Percentiles rank a stretch among this genome's conserved stretches.
Conservation (phyloP, 1,140 invertebrate species). For the Euborellia annulipes region DNA sequence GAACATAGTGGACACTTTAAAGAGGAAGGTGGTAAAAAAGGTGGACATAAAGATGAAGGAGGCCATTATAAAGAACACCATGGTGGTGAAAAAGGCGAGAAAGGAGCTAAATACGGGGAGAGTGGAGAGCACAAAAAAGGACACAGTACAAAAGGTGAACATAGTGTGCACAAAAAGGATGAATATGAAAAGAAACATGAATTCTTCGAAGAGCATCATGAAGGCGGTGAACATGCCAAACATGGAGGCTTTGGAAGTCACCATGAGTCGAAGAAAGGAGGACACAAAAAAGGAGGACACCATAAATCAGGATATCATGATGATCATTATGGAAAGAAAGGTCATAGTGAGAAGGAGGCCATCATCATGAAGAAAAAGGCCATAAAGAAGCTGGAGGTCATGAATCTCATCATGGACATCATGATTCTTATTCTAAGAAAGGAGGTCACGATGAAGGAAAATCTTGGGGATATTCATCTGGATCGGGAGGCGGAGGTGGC, state of each 20-base stretch:
- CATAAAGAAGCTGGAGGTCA: slow-evolving; percentile 35
- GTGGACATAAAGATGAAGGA: slow-evolving; percentile 10
- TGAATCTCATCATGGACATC: slow-evolving; percentile 26
- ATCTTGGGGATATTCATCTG: slow-evolving; percentile 28
- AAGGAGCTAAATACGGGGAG: slow-evolving; percentile 11
- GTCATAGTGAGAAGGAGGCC: slow-evolving; percentile 34
- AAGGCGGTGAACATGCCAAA: slow-evolving; percentile 13
- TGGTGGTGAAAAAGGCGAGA: slow-evolving; percentile 10
- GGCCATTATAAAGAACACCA: slow-evolving; percentile 12
- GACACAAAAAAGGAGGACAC: slow-evolving; percentile 30
- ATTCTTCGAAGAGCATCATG: slow-evolving; percentile 15
- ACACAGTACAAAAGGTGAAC: slow-evolving; percentile 32
- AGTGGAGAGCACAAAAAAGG: slow-evolving; percentile 12
- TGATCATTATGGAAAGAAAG: slow-evolving; percentile 38
- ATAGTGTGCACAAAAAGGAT: slow-evolving; percentile 54
- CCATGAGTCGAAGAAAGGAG: slow-evolving; percentile 11
- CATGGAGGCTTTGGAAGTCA: slow-evolving; percentile 9
- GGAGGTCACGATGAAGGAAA: slow-evolving; percentile 33
- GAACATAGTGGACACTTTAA: slow-evolving; percentile 8
- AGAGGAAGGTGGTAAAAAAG: slow-evolving; percentile 12
- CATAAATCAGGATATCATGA: slow-evolving; percentile 21
- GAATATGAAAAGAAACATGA: slow-evolving; percentile 34
- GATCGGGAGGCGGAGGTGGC: slow-evolving; percentile 19
- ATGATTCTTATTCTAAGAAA: slow-evolving; percentile 30
- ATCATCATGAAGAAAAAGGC: slow-evolving; percentile 36